These are phyloP conservation scores for Paedocypris sp. DNA, from an alignment of 2,113 vertebrate genomes.

Conservation along the genomic window DNA sequence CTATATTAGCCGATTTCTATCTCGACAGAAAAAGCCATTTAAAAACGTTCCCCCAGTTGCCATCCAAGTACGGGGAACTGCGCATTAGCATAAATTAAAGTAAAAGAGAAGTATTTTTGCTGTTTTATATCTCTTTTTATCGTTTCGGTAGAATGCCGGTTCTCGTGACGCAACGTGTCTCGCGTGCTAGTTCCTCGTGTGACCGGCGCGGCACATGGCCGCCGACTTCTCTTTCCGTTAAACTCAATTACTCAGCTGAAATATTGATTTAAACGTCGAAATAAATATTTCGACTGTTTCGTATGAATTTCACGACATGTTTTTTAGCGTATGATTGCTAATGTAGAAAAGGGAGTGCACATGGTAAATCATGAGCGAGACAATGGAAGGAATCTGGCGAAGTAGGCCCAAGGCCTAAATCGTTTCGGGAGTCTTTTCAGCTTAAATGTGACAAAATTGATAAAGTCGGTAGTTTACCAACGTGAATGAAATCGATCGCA, in stretches of 20 bases:
- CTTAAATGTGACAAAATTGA: neutral
- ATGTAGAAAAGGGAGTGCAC: neutral
- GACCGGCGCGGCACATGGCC: slow-evolving; percentile 23
- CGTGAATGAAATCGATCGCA: no score
- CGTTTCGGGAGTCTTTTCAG: neutral
- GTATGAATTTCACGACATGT: neutral
- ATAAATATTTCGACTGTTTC: no score
- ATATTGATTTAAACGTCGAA: neutral
- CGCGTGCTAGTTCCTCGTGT: neutral
- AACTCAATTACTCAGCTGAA: neutral
- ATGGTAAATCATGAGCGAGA: slow-evolving; percentile 1
- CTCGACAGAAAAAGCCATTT: no score
- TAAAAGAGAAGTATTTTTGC: no score
- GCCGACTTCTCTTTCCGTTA: neutral
- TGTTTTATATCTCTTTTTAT: neutral
- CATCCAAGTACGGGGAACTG: no score
- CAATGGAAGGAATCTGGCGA: neutral
- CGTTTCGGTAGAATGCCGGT: neutral
- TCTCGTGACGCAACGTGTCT: slow-evolving; percentile 21
- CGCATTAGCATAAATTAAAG: no score
- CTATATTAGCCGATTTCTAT: neutral
- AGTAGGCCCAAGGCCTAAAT: neutral
- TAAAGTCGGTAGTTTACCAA: neutral
- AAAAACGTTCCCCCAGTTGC: neutral
- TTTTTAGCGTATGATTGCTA: neutral